Percentiles rank a stretch among this genome's conserved stretches.
Conservation (phyloP, 2,797 vertebrate species). For the Cossypha heuglini region DNA sequence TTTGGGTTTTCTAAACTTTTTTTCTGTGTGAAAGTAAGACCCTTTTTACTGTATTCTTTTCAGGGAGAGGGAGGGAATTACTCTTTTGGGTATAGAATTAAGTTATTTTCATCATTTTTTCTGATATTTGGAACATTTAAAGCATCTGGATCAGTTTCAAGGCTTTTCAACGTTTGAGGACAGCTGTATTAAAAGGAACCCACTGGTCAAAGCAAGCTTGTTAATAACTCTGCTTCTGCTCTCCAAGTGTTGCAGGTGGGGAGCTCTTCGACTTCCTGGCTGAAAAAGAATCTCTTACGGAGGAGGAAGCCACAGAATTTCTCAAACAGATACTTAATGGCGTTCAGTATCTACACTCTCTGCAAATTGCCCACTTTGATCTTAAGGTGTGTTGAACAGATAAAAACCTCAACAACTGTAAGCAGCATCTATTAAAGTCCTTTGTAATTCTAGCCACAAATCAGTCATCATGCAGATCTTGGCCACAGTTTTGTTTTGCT, state of each 20-base stretch:
- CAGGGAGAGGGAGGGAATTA: not conserved
- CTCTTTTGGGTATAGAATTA: not conserved
- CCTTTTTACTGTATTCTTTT: not conserved
- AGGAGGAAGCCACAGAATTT: conserved; percentile 98
- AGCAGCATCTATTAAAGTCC: not conserved
- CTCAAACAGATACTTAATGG: conserved; percentile 98
- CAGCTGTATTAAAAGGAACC: not conserved
- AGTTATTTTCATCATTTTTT: not conserved
- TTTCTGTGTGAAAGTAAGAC: not conserved
- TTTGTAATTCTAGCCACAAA: not conserved
- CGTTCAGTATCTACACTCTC: conserved; percentile 94
- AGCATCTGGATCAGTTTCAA: not conserved
- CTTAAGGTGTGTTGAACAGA: conserved; percentile 85
- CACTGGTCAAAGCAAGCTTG: not conserved
- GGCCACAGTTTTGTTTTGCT: not conserved
- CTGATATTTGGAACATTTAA: not conserved
- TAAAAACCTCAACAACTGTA: not conserved
- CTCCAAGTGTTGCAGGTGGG: conserved; percentile 90
- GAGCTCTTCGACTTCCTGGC: conserved; percentile 98
- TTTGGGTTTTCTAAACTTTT: not conserved
- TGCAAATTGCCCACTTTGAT: conserved; percentile 96
- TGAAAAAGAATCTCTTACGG: conserved; percentile 95
- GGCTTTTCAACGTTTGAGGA: not conserved
- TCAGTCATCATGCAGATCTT: not conserved
- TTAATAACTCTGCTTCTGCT: conserved; percentile 17